Evolutionary conservation across 1,140 invertebrate species (phyloP).

Genomic region (Trichonephila clavipes): DNA sequence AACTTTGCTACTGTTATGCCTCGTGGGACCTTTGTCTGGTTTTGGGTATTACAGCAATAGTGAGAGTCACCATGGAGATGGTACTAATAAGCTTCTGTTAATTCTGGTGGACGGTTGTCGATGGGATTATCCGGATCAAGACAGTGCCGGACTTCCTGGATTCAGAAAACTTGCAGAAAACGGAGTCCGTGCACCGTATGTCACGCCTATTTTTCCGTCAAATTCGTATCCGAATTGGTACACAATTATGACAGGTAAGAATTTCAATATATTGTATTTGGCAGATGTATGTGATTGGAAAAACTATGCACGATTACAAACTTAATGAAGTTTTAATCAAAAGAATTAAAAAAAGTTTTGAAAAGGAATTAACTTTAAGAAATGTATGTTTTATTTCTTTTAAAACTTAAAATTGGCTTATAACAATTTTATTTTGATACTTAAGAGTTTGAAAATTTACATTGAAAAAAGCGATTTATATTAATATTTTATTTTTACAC

Average conservation of each 20-base stretch:
- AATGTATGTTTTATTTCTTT: no score
- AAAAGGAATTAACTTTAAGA: no score
- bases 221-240: slow-evolving; percentile 77
- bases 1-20: not conserved
- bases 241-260: slow-evolving; percentile 71
- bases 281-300: no score
- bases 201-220: slow-evolving; percentile 69
- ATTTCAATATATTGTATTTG: not conserved
- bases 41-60: slow-evolving; percentile 45
- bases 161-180: slow-evolving; percentile 69
- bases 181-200: slow-evolving; percentile 68
- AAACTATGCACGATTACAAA: not conserved
- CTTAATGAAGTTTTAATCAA: no score
- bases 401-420: no score
- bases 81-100: slow-evolving; percentile 59
- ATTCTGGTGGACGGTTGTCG: slow-evolving; percentile 73
- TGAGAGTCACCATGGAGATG: not conserved
- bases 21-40: not conserved
- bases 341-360: no score
- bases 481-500: no score
- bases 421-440: no score
- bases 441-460: no score
- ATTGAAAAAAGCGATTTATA: no score
- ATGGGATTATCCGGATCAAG: slow-evolving; percentile 75
- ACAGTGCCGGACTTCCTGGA: slow-evolving; percentile 49